Base-by-base conservation (phyloP, 2,113 vertebrate species). In the Notothenia coriiceps region DNA sequence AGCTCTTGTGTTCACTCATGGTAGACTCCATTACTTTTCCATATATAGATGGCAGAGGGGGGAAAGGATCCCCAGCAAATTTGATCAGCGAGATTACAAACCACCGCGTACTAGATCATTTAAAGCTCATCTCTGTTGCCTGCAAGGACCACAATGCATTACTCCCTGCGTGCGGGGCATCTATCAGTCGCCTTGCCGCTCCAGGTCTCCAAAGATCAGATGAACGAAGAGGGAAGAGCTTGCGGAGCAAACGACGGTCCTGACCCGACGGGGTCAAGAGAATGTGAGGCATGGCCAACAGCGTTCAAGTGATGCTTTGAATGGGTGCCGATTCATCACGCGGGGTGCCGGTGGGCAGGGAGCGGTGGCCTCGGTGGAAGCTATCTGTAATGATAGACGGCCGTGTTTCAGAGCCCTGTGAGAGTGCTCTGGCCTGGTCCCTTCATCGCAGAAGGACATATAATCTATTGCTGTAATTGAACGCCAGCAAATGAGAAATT, bases 11-110 rank as follows among this genome's bases (percentile, higher is more conserved):
- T 86, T 92, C 88, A 62, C 86, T 91, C 75, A 22, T 70, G 70
- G 61, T 75, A 22, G 85, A 91, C 85, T 86, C 86, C 85, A 92
- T 92, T 92, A 91, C 79, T 88, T 87, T 86, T 83, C 84, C 74
- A 86, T 87, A 83, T 84, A 86, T 79, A 80, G 88, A 82, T 61
- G 66, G 88, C 74, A 79, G 79, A 51, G 7, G 61, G 61, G 69
- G 78, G 35, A 90, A 75, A 87, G 63, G 83, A 88, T 88, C 80
- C 62, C 72, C 73, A 44, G 83, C 79, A 91, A 93, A 94, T 94
- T 86, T 89, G 88, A 94, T 94, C 79, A 90, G 87, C 55, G 71
- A 92, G 90, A 93, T 92, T 92, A 91, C 90, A 92, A 89, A 84
- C 68, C 78, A 78, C 83, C 2, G n/a, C 57, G 76, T 88, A 86